Evolutionary conservation across 1,140 invertebrate genomes (phyloP), one percentile per base, ranked within the genome.

Genomic region (Brachionus sp.): DNA sequence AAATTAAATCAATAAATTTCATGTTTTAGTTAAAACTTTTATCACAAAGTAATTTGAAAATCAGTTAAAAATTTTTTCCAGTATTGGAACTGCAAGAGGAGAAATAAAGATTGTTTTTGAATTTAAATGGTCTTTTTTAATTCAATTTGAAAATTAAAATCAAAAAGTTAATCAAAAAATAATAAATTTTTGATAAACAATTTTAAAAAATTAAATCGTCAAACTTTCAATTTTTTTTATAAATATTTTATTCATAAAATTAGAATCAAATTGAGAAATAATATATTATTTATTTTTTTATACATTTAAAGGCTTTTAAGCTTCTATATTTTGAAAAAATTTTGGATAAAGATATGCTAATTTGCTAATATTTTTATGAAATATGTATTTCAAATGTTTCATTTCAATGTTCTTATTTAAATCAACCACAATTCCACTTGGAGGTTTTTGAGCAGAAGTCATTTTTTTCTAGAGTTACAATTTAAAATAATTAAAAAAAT

Each of bases 311-410:
- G 13, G 44, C 13, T 50, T 70, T 39, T 39, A 70, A 39, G 35
- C 33, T 37, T 70, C 66, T 39, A 70, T 75, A 25, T 46, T 46
- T 75, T 75, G 50, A 29, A 80, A 80, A 80, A 80, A 80, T 80
- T 80, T 80, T 39, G 77, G 39, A 66, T 80, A 80, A 6, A 80
- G 12, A 62, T 57, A 66, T n/a, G 50, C 46, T 44, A 80, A 62
- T 62, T 57, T 80, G 13, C 50, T 37, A 35, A 80, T 80, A 44
- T 80, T 80, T 29, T 80, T 80, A 39, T 80, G 50, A 62, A 80
- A 80, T 29, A 80, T 62, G 35, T 80, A 80, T 39, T 44, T 57
- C 9, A 80, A 13, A 19, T 80, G 50, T 19, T 80, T 66, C 50
- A 80, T 37, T 44, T 80, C 77, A 25, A 80, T 57, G 19, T 66